Evolutionary conservation across 1,140 invertebrate species (phyloP), one percentile per base, ranked within the genome.

Genomic region (Dufourea novaeangliae): DNA sequence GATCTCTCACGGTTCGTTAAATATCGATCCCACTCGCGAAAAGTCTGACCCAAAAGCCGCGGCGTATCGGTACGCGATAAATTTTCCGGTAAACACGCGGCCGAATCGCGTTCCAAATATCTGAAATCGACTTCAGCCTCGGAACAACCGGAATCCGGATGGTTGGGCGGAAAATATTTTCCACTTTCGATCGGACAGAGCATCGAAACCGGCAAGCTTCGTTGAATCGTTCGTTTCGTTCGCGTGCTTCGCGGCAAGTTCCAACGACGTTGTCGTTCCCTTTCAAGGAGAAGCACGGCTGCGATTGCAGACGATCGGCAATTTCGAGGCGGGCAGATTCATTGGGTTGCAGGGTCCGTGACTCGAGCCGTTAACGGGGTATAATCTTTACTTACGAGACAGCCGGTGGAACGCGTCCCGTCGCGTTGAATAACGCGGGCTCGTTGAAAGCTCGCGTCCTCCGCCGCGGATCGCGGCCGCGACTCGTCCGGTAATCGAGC

Each of bases 321-420:
- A 20, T 32, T 57, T 29, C 25, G 59, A 62, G 59, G 34, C 41
- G 41, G 41, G 37, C 63, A 32, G 63, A 50, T 50, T 66, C 63
- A 25, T 66, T 50, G 29, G 25, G 2, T 20, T 10, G 44, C 14
- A 1, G 0, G 44, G 10, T 3, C 41, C 25, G 57, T 34, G 57
- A 11, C n/a, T n/a, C 20, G 17, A 10, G 63, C 44, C 39, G 63
- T 50, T 66, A 66, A 66, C 39, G 63, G 41, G 44, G 20, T 17
- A 50, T 32, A 11, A 66, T 66, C 63, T 66, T 66, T 50, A 50
- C 39, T 66, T 50, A 66, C 63, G 41, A 50, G 41, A 50, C 59
- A 41, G 37, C 25, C 57, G 63, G 10, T 29, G 29, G 71, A 37
- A 34, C 29, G 61, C 34, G 46, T 39, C 25, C 22, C 56, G 39